Base-by-base conservation (phyloP, 2,888 invertebrate genomes). In the Camptogramma bilineatum region DNA sequence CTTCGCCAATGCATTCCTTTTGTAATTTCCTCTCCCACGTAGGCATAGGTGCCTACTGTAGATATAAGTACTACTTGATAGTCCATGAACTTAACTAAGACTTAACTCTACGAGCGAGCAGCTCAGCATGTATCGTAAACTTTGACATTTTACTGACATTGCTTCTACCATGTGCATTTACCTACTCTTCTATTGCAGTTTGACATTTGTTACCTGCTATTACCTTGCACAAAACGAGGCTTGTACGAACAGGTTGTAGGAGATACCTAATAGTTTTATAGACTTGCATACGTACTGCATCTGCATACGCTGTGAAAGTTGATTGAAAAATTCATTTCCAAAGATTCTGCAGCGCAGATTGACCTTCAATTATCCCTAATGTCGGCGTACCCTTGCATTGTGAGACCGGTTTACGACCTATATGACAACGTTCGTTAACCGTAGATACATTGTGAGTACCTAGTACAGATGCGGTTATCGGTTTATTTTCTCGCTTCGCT, bases 401-500 rank as follows among this genome's bases (percentile, higher is more conserved):
- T 80, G 76, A 79, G 86, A 83, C 85, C 85, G 83, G 81, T 83
- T 85, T 83, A 81, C 77, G 84, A 84, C 83, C 84, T 84, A 86
- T 86, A 83, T 84, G 82, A 79, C 82, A 76, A 80, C 81, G 86
- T 87, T 85, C 87, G 84, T 87, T 88, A 84, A 87, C 88, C 86
- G 86, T 83, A 81, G 79, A 76, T 74, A 76, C 76, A 78, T 75
- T 79, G 80, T 81, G 78, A 80, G 79, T 80, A n/a, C n/a, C n/a
- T n/a, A 82, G 82, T 80, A 81, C 86, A 86, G 86, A 89, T 87
- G 90, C 84, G 81, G 84, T 88, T 91, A 91, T 90, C 85, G 81
- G 76, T 87, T 87, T 88, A 90, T 91, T 90, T 90, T 91, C 89
- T 91, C 88, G 83, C 81, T 87, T 89, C 88, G 88, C 88, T 86